Conservation (phyloP, 2,113 vertebrate genomes). For the Brienomyrus brachyistius region DNA sequence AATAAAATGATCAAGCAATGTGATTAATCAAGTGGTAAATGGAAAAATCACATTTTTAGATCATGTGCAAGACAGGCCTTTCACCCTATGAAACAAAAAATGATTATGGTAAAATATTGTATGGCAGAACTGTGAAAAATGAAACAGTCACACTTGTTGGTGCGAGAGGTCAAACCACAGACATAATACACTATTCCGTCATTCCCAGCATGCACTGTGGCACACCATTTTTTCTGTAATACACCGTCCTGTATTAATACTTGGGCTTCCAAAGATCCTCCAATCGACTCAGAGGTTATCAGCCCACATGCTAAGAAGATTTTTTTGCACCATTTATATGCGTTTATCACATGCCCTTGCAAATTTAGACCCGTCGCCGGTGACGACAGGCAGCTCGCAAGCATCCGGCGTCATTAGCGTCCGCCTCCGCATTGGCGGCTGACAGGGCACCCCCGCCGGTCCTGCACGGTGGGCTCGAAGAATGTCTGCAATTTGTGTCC, state of each 20-base stretch:
- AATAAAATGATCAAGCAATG: constrained; percentile 33
- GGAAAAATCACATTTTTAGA: constrained; percentile 40
- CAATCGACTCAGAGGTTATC: not conserved
- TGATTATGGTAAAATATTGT: constrained; percentile 48
- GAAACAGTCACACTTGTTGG: constrained; percentile 48
- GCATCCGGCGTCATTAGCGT: not conserved
- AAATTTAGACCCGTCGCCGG: not conserved
- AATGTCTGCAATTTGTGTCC: constrained; percentile 41
- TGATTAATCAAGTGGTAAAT: constrained; percentile 51
- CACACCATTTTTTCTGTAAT: constrained; percentile 29
- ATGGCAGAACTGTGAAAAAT: constrained; percentile 54
- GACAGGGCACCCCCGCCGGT: not conserved
- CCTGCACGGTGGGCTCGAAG: not conserved
- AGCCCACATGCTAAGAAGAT: not conserved
- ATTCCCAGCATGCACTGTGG: constrained; percentile 43
- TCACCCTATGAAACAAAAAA: constrained; percentile 24
- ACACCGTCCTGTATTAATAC: constrained; percentile 30
- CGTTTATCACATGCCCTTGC: not conserved
- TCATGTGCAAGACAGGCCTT: constrained; percentile 38
- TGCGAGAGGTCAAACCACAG: constrained; percentile 56
- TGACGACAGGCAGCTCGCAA: not conserved
- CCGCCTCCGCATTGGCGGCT: not conserved
- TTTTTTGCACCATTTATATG: constrained; percentile 1
- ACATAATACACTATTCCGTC: constrained; percentile 60
- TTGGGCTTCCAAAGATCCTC: not conserved